Percentiles rank a stretch among this genome's conserved stretches.
phyloP scores from a whole-genome alignment of 1,140 invertebrate genomes.

The Listronotus oregonensis region DNA sequence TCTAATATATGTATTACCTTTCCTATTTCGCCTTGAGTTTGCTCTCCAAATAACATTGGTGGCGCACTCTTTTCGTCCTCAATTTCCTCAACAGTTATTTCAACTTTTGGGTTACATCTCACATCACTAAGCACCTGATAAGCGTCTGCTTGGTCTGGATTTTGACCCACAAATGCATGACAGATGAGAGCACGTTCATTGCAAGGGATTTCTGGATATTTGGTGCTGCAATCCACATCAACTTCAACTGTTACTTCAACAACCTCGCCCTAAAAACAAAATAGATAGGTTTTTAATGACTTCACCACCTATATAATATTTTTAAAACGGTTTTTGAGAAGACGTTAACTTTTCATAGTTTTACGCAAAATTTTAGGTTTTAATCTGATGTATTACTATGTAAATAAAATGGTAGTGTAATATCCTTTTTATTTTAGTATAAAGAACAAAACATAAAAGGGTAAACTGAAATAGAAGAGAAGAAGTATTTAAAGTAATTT shows the following conservation, averaged over 20 bases:
- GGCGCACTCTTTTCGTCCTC: slow-evolving; percentile 15
- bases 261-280: slow-evolving; percentile 37
- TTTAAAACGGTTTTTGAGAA: too few species aligned
- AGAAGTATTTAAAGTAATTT: too few species aligned
- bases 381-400: too few species aligned
- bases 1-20: too few species aligned
- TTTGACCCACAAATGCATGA: slow-evolving; percentile 31
- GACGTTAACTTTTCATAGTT: too few species aligned
- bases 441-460: too few species aligned
- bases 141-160: background rate
- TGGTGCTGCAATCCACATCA: slow-evolving; percentile 33
- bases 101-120: slow-evolving; percentile 36
- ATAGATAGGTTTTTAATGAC: too few species aligned
- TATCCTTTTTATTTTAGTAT: too few species aligned
- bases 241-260: slow-evolving; percentile 36
- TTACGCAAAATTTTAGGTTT: too few species aligned
- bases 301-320: background rate
- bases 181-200: slow-evolving; percentile 35
- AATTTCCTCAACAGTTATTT: slow-evolving; percentile 27
- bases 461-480: too few species aligned
- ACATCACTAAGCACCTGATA: slow-evolving; percentile 37
- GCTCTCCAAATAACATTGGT: background rate
- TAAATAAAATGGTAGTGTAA: too few species aligned
- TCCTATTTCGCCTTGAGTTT: background rate
- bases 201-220: slow-evolving; percentile 40